A percentile compares a stretch with the other conserved stretches of the same genome.
Conservation (phyloP, 2,113 vertebrate species). For the Drymodes brunneopygia region DNA sequence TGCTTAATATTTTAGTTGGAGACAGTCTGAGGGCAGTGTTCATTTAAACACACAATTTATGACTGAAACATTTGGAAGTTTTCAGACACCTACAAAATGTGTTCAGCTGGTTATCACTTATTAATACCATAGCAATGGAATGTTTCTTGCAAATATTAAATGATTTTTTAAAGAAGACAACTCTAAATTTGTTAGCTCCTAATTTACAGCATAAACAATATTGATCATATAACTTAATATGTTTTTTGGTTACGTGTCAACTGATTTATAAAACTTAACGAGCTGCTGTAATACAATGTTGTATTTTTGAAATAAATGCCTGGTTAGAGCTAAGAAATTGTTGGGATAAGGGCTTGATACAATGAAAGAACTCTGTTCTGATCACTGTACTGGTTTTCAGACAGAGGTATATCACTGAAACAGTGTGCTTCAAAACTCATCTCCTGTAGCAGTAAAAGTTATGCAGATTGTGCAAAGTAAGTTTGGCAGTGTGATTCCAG, state of each 20-base stretch:
- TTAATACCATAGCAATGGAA: not conserved
- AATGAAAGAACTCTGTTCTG: not conserved
- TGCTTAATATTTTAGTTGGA: not conserved
- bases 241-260: not conserved
- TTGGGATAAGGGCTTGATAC: not conserved
- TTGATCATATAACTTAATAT: not conserved
- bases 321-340: not conserved
- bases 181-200: not conserved
- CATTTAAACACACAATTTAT: not conserved
- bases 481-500: not conserved
- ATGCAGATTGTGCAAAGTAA: not conserved
- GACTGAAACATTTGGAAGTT: not conserved
- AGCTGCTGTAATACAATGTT: not conserved
- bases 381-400: not conserved
- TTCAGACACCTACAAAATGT: not conserved
- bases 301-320: not conserved
- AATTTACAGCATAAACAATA: not conserved
- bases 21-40: not conserved
- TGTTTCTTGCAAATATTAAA: not conserved
- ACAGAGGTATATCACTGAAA: not conserved
- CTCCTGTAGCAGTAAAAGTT: not conserved
- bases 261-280: not conserved
- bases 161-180: not conserved
- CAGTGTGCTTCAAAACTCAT: not conserved
- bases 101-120: not conserved